Conservation (phyloP, 2,113 vertebrate species). For the Piliocolobus tephrosceles region DNA sequence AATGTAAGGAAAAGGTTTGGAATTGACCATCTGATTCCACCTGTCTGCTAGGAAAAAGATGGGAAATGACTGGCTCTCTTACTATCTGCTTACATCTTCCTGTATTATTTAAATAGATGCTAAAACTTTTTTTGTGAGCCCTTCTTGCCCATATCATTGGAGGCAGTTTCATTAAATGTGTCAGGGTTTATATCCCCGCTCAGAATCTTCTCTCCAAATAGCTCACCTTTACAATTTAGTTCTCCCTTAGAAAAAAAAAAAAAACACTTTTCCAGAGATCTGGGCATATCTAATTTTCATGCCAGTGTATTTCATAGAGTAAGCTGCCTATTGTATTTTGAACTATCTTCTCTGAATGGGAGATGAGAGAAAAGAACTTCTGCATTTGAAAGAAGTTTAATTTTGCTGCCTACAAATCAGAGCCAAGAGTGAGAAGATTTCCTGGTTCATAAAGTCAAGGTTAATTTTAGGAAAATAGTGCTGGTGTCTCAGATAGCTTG, state of each 20-base stretch:
- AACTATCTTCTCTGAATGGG: conserved; percentile 47
- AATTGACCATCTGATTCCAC: not conserved
- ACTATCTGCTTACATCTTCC: not conserved
- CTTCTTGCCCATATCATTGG: conserved; percentile 44
- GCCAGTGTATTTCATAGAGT: conserved; percentile 52
- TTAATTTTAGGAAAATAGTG: conserved; percentile 60
- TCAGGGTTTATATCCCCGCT: conserved; percentile 43
- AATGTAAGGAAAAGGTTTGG: not conserved
- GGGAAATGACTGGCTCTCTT: not conserved
- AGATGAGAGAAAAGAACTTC: conserved; percentile 58
- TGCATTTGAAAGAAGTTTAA: conserved; percentile 62
- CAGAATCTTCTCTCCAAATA: conserved; percentile 14
- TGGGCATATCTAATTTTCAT: conserved; percentile 54
- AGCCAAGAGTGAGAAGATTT: conserved; percentile 51
- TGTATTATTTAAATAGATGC: conserved; percentile 1
- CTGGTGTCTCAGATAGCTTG: conserved; percentile 49
- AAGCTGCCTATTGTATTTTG: conserved; percentile 36
- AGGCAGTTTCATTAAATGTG: conserved; percentile 42
- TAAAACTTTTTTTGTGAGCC: not conserved
- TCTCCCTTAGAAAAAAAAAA: not conserved
- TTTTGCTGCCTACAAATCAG: conserved; percentile 64
- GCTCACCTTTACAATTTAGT: conserved; percentile 58
- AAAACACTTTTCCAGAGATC: conserved; percentile 33
- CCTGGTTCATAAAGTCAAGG: conserved; percentile 65
- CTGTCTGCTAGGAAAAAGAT: conserved; percentile 15